Base-by-base conservation (phyloP, 1,140 invertebrate genomes). In the Acromyrmex heyeri region DNA sequence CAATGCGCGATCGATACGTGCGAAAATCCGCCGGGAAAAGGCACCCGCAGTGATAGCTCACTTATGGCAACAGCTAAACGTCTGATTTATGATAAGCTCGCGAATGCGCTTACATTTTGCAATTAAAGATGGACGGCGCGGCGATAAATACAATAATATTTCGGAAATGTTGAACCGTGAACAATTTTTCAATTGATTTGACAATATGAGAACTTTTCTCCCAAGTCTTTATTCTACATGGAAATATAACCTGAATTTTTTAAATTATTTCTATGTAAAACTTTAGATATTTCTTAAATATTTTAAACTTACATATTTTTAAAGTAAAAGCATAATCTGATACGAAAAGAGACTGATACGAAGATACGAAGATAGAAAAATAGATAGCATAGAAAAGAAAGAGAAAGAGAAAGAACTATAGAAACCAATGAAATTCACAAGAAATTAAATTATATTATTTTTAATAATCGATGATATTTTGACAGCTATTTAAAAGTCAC, bases 1-100 rank as follows among this genome's bases (percentile, higher is more conserved):
- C 62, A 30, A 76, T n/a, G 21, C 69, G 48, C 82, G 55, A 90
- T 90, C 89, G 59, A 91, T 91, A 34, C 69, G 44, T 14, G 62
- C 24, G 86, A 87, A 87, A 87, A 87, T 85, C 30, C 48, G 30
- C n/a, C 67, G 18, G 79, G 50, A 75, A 85, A 87, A 85, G 64
- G 53, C 62, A 27, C 21, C 8, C 4, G 0, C 72, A n/a, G 24
- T 48, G 55, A 67, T 79, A 53, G 30, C 50, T 69, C 34, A 53
- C 65, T 83, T 75, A 83, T 34, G n/a, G 24, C 24, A 67, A 69
- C 7, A 69, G 44, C 21, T 67, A 67, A 79, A 10, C 48, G 30
- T 67, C n/a, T 79, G 77, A 79, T 79, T 79, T 69, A 57, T 18
- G 7, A 69, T 8, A 21, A 67, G 3, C 0, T 30, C 59, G 24